Evolutionary conservation across 2,888 invertebrate genomes (phyloP).

Genomic region (Andrena fulva): DNA sequence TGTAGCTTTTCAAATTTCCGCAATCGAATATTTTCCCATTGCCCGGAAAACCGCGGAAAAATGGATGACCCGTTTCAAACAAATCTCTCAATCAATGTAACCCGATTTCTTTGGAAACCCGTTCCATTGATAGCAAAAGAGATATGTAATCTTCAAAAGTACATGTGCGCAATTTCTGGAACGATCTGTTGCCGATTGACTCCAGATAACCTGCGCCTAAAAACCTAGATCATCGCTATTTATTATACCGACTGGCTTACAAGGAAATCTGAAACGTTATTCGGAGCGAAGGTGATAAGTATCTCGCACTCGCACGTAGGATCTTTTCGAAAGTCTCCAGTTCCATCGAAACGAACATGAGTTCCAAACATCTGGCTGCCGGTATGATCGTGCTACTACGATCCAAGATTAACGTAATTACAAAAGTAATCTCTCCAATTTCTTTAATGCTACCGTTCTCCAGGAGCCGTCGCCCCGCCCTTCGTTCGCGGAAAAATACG

Average conservation of each 20-base stretch:
- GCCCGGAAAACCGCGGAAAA: neutral
- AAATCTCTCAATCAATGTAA: neutral
- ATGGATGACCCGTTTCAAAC: neutral
- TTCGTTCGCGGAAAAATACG: slow-evolving; percentile 88
- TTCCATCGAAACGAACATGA: slow-evolving; percentile 61
- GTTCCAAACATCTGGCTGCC: slow-evolving; percentile 72
- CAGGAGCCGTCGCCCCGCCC: slow-evolving; percentile 89
- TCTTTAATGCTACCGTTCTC: slow-evolving; percentile 26
- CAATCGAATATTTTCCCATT: neutral
- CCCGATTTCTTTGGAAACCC: slow-evolving; percentile 16
- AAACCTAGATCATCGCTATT: slow-evolving; percentile 50
- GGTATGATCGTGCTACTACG: slow-evolving; percentile 66
- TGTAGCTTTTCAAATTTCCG: slow-evolving; percentile 7
- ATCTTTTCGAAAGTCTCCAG: neutral
- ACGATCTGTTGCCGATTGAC: neutral
- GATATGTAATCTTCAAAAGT: too few species aligned
- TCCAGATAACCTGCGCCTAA: slow-evolving; percentile 2
- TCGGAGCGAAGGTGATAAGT: neutral
- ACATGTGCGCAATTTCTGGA: neutral
- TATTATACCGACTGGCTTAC: slow-evolving; percentile 33
- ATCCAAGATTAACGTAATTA: neutral
- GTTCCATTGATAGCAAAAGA: neutral
- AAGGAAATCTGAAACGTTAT: slow-evolving; percentile 19
- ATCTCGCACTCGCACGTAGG: neutral
- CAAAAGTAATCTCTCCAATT: neutral